phyloP scores from a whole-genome alignment of 2,113 vertebrate species.

The Rhipidura dahli region DNA sequence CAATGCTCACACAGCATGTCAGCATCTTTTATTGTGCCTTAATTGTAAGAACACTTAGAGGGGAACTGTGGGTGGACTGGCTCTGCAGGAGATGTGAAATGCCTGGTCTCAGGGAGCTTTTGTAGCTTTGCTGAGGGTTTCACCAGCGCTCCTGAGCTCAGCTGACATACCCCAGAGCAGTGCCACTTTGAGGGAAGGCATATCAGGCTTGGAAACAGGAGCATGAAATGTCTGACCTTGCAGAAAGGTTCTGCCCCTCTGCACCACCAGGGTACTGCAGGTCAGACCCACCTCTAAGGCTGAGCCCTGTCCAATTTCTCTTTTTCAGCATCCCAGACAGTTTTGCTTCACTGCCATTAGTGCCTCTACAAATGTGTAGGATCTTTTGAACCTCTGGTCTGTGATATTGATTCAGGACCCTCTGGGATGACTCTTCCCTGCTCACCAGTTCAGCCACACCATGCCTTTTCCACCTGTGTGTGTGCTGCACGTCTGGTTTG shows the following conservation, averaged over 20 bases:
- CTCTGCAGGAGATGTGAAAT: neutral
- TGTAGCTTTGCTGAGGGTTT: neutral
- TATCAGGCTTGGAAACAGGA: neutral
- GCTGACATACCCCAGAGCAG: neutral
- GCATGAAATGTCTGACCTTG: too few relatives aligned
- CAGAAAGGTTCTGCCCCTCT: neutral
- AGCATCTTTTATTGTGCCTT: conserved; percentile 68
- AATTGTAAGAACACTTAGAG: neutral
- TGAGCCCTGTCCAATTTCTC: neutral
- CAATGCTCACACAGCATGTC: conserved; percentile 70
- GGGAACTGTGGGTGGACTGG: neutral
- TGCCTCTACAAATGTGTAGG: too few relatives aligned
- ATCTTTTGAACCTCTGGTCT: neutral
- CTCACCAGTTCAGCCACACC: neutral
- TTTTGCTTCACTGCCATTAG: neutral
- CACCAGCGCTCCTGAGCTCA: neutral
- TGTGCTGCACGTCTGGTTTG: neutral
- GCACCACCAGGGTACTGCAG: accelerated
- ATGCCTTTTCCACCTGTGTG: neutral
- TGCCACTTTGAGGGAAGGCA: neutral
- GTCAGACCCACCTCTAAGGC: neutral
- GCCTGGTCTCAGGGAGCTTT: neutral
- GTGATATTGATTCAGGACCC: neutral
- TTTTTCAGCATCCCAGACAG: neutral
- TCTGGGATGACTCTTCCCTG: neutral